Evolutionary conservation across 1,140 invertebrate genomes (phyloP), one percentile per base, ranked within the genome.

Genomic region (Panagrolaimus sp.): DNA sequence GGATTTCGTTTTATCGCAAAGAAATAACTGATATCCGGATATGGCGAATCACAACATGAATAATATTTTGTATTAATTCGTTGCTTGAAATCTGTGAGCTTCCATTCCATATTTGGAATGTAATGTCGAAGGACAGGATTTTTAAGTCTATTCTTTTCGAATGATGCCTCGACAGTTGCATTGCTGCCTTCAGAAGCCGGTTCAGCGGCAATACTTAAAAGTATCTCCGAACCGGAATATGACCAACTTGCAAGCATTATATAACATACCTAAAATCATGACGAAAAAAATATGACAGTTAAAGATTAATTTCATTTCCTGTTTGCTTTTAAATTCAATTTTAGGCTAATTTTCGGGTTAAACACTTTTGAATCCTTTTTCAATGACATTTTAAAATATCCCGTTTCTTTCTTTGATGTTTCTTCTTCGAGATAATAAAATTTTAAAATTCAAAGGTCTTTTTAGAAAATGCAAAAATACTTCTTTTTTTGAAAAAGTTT

Each of bases 31-130:
- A 81, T 74, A 70, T 81, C 79, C 6, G 76, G 76, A 48, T 74
- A 77, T 12, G 76, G 67, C n/a, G 71, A 64, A 1, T 80, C 79
- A 64, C 79, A 81, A 65, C 79, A 81, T 24, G 81, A 79, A 67
- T 81, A 82, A 65, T 67, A 77, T 72, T 82, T 81, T 43, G 81
- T 67, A 65, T 81, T 81, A 45, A 69, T 69, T 1, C 73, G 46
- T n/a, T 70, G 72, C 24, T 71, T 70, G 66, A 82, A 83, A 67
- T 81, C 81, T 26, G 76, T 72, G 26, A 81, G 46, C 21, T 70
- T 71, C 79, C 79, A 81, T 52, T 81, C 80, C 74, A 75, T 77
- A 58, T 81, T 81, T 3, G 77, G 77, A n/a, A 81, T 81, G 71
- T 81, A 81, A 68, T 81, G 79, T 12, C 71, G 71, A 14, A 81